Evolutionary conservation across 1,140 invertebrate species (phyloP).

Genomic region (Drosophila punjabiensis): DNA sequence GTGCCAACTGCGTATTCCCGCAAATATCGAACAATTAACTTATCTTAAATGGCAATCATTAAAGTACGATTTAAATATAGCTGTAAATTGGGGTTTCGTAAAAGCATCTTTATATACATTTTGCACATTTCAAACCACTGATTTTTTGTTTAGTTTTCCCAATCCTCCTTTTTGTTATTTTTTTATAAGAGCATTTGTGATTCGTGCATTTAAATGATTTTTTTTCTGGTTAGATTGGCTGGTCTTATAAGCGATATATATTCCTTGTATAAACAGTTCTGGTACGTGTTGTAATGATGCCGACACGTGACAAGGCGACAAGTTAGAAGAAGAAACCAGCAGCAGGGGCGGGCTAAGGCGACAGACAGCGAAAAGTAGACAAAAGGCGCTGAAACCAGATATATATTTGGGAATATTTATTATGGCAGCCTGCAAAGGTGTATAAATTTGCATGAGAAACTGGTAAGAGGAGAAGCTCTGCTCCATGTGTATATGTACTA

Average conservation of each 20-base stretch:
- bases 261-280: conserved; percentile 78
- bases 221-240: conserved; percentile 24
- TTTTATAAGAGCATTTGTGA: conserved; percentile 16
- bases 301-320: conserved; percentile 77
- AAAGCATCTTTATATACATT: neutral
- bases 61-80: conserved; percentile 57
- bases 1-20: conserved; percentile 55
- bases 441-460: conserved; percentile 80
- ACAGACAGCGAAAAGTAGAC: conserved; percentile 53
- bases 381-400: conserved; percentile 81
- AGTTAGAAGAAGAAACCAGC: conserved; percentile 25
- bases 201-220: conserved; percentile 3
- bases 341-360: conserved; percentile 18
- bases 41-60: conserved; percentile 36
- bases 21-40: conserved; percentile 80
- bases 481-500: conserved; percentile 5
- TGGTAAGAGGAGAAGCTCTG: conserved; percentile 19
- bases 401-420: conserved; percentile 79
- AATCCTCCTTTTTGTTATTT: neutral
- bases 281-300: conserved; percentile 81
- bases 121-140: neutral
- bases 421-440: conserved; percentile 70
- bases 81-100: neutral
- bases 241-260: conserved; percentile 75
- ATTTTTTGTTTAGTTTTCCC: neutral